A percentile compares a stretch with the other conserved stretches of the same genome.
These are phyloP conservation scores for Camponotus vicinus DNA, from an alignment of 1,140 invertebrate species.

Conservation along the genomic window DNA sequence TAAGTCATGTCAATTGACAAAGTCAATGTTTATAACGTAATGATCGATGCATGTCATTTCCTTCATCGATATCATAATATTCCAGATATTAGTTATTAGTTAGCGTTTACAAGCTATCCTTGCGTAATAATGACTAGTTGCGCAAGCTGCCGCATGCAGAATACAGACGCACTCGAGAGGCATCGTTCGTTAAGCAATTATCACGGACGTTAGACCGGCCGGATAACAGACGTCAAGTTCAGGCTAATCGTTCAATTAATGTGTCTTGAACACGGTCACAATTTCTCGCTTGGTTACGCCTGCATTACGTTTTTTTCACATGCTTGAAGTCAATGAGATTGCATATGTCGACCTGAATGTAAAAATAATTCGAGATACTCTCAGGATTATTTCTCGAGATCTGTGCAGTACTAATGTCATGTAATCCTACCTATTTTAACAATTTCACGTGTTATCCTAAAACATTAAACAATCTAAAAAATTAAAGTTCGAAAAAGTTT, in stretches of 20 bases:
- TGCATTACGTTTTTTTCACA: conserved; percentile 17
- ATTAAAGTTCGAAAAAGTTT: not conserved
- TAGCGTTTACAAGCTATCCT: conserved; percentile 37
- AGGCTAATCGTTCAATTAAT: conserved; percentile 58
- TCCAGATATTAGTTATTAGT: conserved; percentile 46
- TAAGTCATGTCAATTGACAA: not conserved
- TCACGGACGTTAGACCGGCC: conserved; percentile 17
- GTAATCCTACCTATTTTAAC: not conserved
- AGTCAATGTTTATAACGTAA: conserved; percentile 1
- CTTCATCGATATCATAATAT: not conserved
- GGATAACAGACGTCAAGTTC: conserved; percentile 65
- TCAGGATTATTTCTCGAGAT: not conserved
- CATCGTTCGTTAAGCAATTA: conserved; percentile 48
- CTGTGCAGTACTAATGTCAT: not conserved
- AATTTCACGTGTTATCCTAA: conserved; percentile 2
- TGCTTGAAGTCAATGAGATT: conserved; percentile 11
- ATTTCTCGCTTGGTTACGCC: conserved; percentile 5
- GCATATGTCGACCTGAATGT: not conserved
- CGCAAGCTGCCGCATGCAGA: conserved; percentile 17
- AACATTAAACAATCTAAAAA: not conserved
- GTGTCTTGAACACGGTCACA: conserved; percentile 54
- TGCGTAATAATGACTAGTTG: conserved; percentile 49
- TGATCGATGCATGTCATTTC: not conserved
- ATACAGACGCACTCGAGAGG: conserved; percentile 36
- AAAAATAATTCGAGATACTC: not conserved